phyloP scores from a whole-genome alignment of 2,797 vertebrate species.

The Cynodonichthys magdalenae region DNA sequence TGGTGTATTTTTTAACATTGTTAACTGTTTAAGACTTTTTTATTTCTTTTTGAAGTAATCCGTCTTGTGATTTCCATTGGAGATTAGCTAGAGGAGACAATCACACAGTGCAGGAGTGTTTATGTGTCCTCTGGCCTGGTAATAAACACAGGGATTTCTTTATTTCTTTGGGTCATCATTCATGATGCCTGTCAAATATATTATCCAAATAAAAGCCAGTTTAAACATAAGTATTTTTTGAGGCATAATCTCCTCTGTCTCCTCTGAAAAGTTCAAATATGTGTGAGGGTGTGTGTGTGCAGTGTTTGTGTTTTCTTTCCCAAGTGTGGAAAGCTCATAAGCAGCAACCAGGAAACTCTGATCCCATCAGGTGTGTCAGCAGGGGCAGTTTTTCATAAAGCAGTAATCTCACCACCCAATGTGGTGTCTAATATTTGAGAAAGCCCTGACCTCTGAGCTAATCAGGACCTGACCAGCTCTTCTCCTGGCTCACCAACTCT shows the following conservation, averaged over 20 bases:
- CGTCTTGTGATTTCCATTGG: constrained; percentile 70
- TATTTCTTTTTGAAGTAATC: constrained; percentile 41
- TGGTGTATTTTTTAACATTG: constrained; percentile 42
- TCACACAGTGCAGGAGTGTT: constrained; percentile 34
- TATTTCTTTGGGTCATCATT: constrained; percentile 56
- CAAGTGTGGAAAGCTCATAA: constrained; percentile 49
- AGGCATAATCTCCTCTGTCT: constrained; percentile 16
- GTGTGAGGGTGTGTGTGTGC: constrained; percentile 13
- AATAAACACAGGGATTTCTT: constrained; percentile 59
- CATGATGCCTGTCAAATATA: constrained; percentile 24
- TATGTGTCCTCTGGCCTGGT: constrained; percentile 61
- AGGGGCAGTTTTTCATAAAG: constrained; percentile 80
- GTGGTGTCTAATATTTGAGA: constrained; percentile 71
- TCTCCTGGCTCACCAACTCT: constrained; percentile 54
- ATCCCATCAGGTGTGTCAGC: constrained; percentile 76
- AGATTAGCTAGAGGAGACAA: constrained; percentile 53
- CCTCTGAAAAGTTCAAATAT: constrained; percentile 13
- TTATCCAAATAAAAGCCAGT: constrained; percentile 16
- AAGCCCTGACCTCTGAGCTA: constrained; percentile 73
- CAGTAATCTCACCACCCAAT: constrained; percentile 78
- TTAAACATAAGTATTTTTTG: background rate
- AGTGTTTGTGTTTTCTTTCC: constrained; percentile 43
- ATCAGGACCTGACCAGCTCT: constrained; percentile 73
- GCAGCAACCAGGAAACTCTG: constrained; percentile 71
- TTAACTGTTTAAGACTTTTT: constrained; percentile 43